Evolutionary conservation across 2,113 vertebrate genomes (phyloP).

Genomic region (Quiscalus mexicanus): DNA sequence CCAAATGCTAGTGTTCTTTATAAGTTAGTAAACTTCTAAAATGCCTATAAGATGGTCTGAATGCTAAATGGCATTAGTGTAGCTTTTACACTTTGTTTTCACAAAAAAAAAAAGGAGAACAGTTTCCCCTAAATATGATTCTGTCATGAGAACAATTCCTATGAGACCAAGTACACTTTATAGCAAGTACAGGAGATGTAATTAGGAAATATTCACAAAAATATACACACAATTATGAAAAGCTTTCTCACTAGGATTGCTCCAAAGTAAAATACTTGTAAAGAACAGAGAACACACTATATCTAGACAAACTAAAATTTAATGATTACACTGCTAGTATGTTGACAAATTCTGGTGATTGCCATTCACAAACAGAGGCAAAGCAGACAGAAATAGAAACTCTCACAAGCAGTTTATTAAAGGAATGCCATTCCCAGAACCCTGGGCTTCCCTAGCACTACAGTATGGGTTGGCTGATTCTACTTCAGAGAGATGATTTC

Average conservation of each 20-base stretch:
- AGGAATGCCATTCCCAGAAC: not conserved
- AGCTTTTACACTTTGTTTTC: not conserved
- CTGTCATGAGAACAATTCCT: not conserved
- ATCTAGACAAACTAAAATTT: not conserved
- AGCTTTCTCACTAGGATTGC: not conserved
- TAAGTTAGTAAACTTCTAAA: not conserved
- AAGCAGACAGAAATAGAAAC: not conserved
- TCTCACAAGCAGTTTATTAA: not conserved
- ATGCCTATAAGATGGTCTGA: not conserved
- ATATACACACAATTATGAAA: not conserved
- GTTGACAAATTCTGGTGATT: not conserved
- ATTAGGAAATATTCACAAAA: not conserved
- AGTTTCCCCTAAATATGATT: not conserved
- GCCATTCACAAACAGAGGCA: not conserved
- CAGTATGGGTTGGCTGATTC: not conserved
- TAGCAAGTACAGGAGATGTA: not conserved
- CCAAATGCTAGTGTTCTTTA: not conserved
- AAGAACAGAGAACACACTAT: not conserved
- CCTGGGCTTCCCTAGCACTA: not conserved
- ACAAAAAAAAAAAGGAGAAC: not conserved
- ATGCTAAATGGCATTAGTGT: not conserved
- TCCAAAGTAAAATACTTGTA: not conserved
- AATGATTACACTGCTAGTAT: not conserved
- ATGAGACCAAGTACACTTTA: not conserved
- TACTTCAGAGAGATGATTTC: not conserved